phyloP scores from a whole-genome alignment of 2,888 invertebrate genomes.

The Sussaba pulchella region DNA sequence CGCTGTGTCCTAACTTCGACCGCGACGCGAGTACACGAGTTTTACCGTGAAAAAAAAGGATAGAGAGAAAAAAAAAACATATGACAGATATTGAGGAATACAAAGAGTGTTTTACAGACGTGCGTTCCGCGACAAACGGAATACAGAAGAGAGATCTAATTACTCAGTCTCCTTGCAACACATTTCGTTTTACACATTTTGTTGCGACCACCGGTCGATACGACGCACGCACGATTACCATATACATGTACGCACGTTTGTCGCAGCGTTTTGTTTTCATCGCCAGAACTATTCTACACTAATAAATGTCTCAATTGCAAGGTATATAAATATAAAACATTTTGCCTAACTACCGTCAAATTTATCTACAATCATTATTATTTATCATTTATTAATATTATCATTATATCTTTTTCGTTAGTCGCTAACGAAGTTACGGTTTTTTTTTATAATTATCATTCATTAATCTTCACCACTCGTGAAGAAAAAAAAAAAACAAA shows the following conservation, averaged over 20 bases:
- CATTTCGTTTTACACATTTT: neutral
- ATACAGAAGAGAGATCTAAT: slow-evolving; percentile 27
- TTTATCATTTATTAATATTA: slow-evolving; percentile 4
- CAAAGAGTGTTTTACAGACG: neutral
- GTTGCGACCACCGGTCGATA: slow-evolving; percentile 14
- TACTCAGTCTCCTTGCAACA: neutral
- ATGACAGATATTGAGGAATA: neutral
- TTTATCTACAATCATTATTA: slow-evolving; percentile 73
- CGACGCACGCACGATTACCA: slow-evolving; percentile 31
- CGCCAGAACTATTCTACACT: slow-evolving; percentile 25
- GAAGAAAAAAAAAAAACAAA: neutral
- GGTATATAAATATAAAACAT: slow-evolving; percentile 74
- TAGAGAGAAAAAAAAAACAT: no score
- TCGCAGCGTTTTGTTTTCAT: slow-evolving; percentile 25
- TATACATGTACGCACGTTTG: slow-evolving; percentile 27
- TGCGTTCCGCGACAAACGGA: slow-evolving; percentile 32
- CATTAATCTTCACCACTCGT: neutral
- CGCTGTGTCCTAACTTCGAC: neutral
- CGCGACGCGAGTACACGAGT: slow-evolving; percentile 6
- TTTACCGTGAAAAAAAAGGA: neutral
- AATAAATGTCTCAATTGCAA: slow-evolving; percentile 53
- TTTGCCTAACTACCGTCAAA: slow-evolving; percentile 74
- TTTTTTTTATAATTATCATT: neutral
- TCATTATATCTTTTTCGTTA: no score
- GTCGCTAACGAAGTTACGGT: no score